Evolutionary conservation across 2,113 vertebrate species (phyloP), one percentile per base, ranked within the genome.

Genomic region (Corythaeola cristata): DNA sequence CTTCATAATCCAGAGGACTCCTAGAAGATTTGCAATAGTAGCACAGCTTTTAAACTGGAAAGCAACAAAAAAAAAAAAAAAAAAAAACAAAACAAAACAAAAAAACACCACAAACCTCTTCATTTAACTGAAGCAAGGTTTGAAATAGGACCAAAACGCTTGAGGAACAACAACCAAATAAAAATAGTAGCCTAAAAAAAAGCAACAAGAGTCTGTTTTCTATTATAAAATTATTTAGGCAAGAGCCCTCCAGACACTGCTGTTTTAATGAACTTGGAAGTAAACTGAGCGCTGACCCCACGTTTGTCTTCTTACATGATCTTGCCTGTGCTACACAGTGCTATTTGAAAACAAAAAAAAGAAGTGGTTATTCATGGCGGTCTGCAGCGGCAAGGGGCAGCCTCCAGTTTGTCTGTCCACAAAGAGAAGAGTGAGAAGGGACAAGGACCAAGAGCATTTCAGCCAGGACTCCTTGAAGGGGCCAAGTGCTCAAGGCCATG

Each of bases 101-200:
- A 49, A 50, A 12, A 47, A 47, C 47, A 47, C 14, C 14, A 47
- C 27, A 37, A 24, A 33, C 20, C 72, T 88, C 77, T 97, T 97
- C 83, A 60, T 89, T 96, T 95, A 81, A 92, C 55, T 96, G 96
- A 90, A 95, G 78, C 44, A 83, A 82, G 85, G 94, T 97, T 97
- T 97, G 97, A 98, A 97, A 95, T 22, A 89, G 76, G 62, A 97
- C 96, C 95, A 97, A 97, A 97, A 91, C 5, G 60, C 73, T 96
- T 89, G 89, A 96, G 97, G 94, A 98, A 96, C 84, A 96, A 94
- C 82, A 96, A 98, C 87, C 73, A 97, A 98, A 97, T 96, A 97
- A 98, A 98, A 98, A 98, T 82, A 98, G 97, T 95, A 97, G 96
- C 95, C 96, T 84, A 86, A 93, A 95, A 96, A 90, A 97, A 94